Evolutionary conservation across 2,888 invertebrate genomes (phyloP).

Genomic region (Glyphotaelius pellucidus): DNA sequence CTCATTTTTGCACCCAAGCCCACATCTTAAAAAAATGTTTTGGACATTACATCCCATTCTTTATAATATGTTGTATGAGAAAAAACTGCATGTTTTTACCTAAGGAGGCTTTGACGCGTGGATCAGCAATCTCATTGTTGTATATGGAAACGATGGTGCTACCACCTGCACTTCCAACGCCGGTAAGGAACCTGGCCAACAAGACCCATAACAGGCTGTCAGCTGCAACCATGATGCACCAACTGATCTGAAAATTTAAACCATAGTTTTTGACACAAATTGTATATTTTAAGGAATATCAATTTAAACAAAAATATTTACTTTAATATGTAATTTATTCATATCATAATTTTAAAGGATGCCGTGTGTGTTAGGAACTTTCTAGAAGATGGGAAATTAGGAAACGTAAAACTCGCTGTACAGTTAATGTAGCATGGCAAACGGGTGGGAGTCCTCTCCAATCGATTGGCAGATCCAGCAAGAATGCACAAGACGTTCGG

Average conservation of each 20-base stretch:
- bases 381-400: no score
- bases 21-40: background rate
- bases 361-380: no score
- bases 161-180: constrained; percentile 55
- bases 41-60: background rate
- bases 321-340: no score
- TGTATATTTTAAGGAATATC: no score
- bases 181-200: constrained; percentile 54
- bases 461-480: no score
- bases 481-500: no score
- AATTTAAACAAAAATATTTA: no score
- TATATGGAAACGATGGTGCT: constrained; percentile 59
- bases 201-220: constrained; percentile 45
- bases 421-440: no score
- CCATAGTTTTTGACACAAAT: background rate
- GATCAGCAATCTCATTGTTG: constrained; percentile 60
- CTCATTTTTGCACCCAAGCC: background rate
- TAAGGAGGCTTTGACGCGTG: constrained; percentile 70
- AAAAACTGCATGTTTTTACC: constrained; percentile 64
- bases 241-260: constrained; percentile 55
- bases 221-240: constrained; percentile 53
- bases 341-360: no score
- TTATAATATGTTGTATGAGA: background rate
- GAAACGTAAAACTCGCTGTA: no score
- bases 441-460: no score